Base-by-base conservation (phyloP, 2,113 vertebrate genomes). In the Xiphophorus hellerii region DNA sequence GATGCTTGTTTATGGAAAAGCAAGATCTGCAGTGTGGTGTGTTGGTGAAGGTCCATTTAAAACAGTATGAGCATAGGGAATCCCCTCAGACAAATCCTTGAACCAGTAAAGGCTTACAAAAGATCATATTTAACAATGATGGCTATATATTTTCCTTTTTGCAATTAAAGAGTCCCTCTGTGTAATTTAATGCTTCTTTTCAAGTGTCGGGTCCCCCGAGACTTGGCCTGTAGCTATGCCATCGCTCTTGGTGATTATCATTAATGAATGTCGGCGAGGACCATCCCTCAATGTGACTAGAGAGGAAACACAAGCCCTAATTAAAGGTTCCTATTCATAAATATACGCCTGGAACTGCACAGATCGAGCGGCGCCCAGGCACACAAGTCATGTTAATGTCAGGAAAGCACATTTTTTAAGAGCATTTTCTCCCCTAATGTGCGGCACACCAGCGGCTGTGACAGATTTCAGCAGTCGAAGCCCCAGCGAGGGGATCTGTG, bases 291-390 rank as follows among this genome's bases (percentile, higher is more conserved):
- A 90, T 88, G 89, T 93, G 92, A 93, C 92, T 92, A 80, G 88
- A 90, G 88, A 93, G 91, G 93, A 93, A 93, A 93, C 93, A 92
- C 88, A 82, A 82, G 90, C 89, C 91, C 91, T 93, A 93, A 93
- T 93, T 93, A 93, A 93, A 90, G 91, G 88, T 93, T 92, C 92
- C 93, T 93, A 93, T 93, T 93, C 93, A 92, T 92, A 93, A 93
- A 93, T 92, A 93, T 88, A 91, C 78, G 90, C 90, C 91, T 93
- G 82, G 77, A 92, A 90, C 85, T 83, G 74, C 86, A 84, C 77
- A 78, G 78, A 88, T 87, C 77, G 86, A 83, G 78, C 72, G 37
- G 77, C 74, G 35, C 82, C 51, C 81, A 83, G 79, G 86, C 90
- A 87, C 90, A 90, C 90, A 91, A 92, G 88, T 91, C 90, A 88